phyloP scores from a whole-genome alignment of 2,888 invertebrate species.

The Keiferia lycopersicella region DNA sequence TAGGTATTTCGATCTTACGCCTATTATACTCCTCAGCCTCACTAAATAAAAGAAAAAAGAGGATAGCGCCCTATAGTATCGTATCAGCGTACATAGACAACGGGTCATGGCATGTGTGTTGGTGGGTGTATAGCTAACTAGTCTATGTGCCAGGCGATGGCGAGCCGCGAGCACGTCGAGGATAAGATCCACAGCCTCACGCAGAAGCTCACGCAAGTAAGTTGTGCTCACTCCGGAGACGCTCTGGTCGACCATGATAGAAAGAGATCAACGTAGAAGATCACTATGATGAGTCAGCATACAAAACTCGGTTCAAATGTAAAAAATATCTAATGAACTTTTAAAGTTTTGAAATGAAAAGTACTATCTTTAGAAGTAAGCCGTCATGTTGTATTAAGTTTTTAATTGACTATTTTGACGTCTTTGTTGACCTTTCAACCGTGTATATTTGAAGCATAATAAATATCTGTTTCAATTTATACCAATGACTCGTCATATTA shows the following conservation, averaged over 20 bases:
- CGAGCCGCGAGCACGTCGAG: constrained; percentile 86
- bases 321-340: no score
- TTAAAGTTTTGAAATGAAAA: no score
- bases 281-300: no score
- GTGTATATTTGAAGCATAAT: not conserved
- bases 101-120: constrained; percentile 51
- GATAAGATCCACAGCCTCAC: constrained; percentile 87
- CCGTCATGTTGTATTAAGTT: no score
- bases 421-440: constrained; percentile 12
- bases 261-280: not conserved
- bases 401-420: not conserved
- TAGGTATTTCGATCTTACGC: no score
- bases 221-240: constrained; percentile 61
- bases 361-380: no score
- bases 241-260: constrained; percentile 48
- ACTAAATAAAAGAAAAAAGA: not conserved
- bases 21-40: no score
- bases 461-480: constrained; percentile 11
- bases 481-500: constrained; percentile 10
- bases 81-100: constrained; percentile 59
- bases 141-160: constrained; percentile 85
- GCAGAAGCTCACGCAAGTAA: constrained; percentile 88
- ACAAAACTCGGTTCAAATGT: no score
- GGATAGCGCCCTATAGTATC: not conserved
- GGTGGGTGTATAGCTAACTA: constrained; percentile 63